Percentiles rank a stretch among this genome's conserved stretches.
Evolutionary conservation across 2,113 vertebrate species (phyloP).

Genomic region (Limanda limanda): DNA sequence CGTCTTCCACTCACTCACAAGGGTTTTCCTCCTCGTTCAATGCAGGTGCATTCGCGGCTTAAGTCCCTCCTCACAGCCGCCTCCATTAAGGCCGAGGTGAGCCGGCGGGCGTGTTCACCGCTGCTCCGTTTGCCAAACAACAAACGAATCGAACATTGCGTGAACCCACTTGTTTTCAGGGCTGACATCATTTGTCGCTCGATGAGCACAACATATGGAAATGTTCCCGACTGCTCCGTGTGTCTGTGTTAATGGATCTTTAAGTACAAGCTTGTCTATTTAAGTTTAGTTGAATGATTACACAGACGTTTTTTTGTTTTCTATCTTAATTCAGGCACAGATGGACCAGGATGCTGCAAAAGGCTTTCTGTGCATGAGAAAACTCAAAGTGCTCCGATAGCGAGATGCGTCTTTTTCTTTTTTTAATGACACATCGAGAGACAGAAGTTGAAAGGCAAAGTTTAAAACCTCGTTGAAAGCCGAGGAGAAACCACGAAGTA

Average conservation of each 20-base stretch:
- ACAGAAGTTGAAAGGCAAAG: no score
- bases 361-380: no score
- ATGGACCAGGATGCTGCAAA: conserved; percentile 13
- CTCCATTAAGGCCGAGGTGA: conserved; percentile 25
- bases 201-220: neutral
- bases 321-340: conserved; percentile 7
- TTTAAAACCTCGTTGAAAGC: no score
- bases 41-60: conserved; percentile 10
- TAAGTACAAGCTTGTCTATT: neutral
- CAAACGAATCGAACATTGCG: conserved; percentile 26
- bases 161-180: conserved; percentile 15
- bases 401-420: no score
- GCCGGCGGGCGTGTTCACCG: conserved; percentile 1
- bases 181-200: neutral
- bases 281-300: no score
- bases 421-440: no score
- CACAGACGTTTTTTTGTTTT: neutral
- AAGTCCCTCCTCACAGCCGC: conserved; percentile 8
- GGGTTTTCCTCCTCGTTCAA: conserved; percentile 24
- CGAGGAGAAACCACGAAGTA: no score
- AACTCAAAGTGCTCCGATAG: neutral
- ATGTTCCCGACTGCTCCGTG: neutral
- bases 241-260: neutral
- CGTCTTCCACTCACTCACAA: conserved; percentile 27
- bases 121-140: neutral